Base-by-base conservation (phyloP, 2,113 vertebrate species). In the Sterna hirundo region DNA sequence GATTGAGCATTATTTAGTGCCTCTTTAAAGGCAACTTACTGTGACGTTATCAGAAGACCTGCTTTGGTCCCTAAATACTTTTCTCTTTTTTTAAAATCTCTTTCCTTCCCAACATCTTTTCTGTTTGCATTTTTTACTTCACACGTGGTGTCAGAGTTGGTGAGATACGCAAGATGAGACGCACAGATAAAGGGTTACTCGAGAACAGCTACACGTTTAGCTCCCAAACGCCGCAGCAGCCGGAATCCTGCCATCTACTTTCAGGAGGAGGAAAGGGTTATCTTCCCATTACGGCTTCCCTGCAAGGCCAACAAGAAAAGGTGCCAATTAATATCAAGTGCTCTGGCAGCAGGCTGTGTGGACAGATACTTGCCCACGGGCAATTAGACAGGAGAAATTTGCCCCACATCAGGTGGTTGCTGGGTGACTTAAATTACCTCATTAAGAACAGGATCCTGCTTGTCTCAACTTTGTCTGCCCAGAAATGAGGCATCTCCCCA, bases 361-460 rank as follows among this genome's bases (percentile, higher is more conserved):
- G 85, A 93, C 40, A 88, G 82, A 61, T 78, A 83, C 60, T 83
- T 83, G 92, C 85, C 96, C 62, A 26, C 1, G 0, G 79, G 93
- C 84, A 86, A 85, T 61, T 58, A 92, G 52, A 68, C 7, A 3
- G 83, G n/a, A 90, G 75, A 95, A 88, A 92, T 90, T 90, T 51
- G 76, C 85, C 85, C 90, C 93, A 75, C 46, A 62, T 79, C 52
- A 84, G 84, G 90, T 69, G 75, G 62, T 87, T 94, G 90, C 87
- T 83, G 75, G 84, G 75, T 94, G 94, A 96, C 93, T 90, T 93
- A 91, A 83, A 92, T 97, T 96, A 97, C 96, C 75, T 97, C 96
- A 96, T 80, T 79, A 93, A 52, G 75, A 96, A 82, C 96, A 97
- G 82, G 96, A 96, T 87, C 62, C 82, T 95, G 75, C 96, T 94